phyloP scores from a whole-genome alignment of 37 sponge, comb jelly and placozoan genomes.

The Chondrosia reniformis region DNA sequence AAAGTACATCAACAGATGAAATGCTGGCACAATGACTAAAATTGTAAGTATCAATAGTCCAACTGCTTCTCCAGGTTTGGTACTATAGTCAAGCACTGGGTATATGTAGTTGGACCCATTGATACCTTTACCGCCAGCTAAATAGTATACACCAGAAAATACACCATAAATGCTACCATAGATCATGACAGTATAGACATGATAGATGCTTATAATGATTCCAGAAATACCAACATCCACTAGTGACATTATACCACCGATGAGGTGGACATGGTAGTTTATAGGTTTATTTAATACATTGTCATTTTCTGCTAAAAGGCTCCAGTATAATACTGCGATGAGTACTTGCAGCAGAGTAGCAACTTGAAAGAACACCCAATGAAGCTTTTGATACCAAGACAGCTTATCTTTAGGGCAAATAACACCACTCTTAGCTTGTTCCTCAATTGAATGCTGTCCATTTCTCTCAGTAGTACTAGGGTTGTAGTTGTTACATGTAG shows the following conservation, averaged over 20 bases:
- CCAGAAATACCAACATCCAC: slow-evolving; percentile 51
- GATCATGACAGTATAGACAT: neutral
- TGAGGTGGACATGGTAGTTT: slow-evolving; percentile 28
- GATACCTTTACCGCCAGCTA: slow-evolving; percentile 13
- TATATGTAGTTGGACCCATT: neutral
- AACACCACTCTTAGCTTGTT: neutral
- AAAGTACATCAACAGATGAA: slow-evolving; percentile 18
- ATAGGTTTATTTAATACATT: neutral
- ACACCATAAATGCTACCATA: slow-evolving; percentile 4
- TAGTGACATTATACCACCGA: slow-evolving; percentile 41
- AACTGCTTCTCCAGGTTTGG: slow-evolving; percentile 19
- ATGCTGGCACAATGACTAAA: slow-evolving; percentile 6
- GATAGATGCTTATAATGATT: slow-evolving; percentile 29
- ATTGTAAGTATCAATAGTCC: neutral
- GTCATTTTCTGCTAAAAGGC: slow-evolving; percentile 19
- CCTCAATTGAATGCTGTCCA: neutral
- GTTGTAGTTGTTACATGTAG: too few relatives aligned
- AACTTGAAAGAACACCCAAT: slow-evolving; percentile 44
- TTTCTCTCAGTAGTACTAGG: neutral
- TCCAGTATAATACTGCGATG: slow-evolving; percentile 52
- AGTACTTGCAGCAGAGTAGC: slow-evolving; percentile 13
- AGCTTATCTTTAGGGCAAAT: neutral
- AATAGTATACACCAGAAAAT: slow-evolving; percentile 26
- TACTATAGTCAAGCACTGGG: slow-evolving; percentile 1
- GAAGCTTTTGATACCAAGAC: slow-evolving; percentile 66